Conservation (phyloP, 2,113 vertebrate species). For the Sminthopsis crassicaudata region DNA sequence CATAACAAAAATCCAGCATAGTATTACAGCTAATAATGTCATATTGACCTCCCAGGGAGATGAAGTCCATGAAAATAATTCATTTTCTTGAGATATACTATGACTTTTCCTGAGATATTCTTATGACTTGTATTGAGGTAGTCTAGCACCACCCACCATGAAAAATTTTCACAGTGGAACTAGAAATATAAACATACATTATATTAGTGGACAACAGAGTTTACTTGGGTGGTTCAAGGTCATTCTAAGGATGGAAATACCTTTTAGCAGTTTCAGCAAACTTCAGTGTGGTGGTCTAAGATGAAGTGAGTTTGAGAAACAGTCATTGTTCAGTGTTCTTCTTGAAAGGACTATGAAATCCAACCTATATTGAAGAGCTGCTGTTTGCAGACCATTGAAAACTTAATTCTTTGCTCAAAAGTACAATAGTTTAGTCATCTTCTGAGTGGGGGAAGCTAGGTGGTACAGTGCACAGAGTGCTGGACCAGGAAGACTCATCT, state of each 20-base stretch:
- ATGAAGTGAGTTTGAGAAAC: slow-evolving; percentile 1
- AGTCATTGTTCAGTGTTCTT: background rate
- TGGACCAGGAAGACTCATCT: background rate
- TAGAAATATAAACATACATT: background rate
- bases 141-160: background rate
- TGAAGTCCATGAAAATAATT: background rate
- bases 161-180: background rate
- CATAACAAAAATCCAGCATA: slow-evolving; percentile 75
- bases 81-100: background rate
- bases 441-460: background rate
- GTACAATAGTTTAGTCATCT: background rate
- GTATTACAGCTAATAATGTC: slow-evolving; percentile 55
- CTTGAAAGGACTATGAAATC: slow-evolving; percentile 27
- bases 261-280: slow-evolving; percentile 36
- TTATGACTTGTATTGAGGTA: background rate
- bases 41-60: slow-evolving; percentile 57
- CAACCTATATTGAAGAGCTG: background rate
- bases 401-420: background rate
- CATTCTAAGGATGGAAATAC: slow-evolving; percentile 15
- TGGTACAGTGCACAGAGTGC: background rate
- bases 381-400: slow-evolving; percentile 10
- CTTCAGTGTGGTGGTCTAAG: slow-evolving; percentile 11
- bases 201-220: background rate
- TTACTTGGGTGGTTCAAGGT: background rate
- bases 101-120: background rate